These are phyloP conservation scores for Corvus hawaiiensis DNA, from an alignment of 2,113 vertebrate genomes.

Conservation along the genomic window DNA sequence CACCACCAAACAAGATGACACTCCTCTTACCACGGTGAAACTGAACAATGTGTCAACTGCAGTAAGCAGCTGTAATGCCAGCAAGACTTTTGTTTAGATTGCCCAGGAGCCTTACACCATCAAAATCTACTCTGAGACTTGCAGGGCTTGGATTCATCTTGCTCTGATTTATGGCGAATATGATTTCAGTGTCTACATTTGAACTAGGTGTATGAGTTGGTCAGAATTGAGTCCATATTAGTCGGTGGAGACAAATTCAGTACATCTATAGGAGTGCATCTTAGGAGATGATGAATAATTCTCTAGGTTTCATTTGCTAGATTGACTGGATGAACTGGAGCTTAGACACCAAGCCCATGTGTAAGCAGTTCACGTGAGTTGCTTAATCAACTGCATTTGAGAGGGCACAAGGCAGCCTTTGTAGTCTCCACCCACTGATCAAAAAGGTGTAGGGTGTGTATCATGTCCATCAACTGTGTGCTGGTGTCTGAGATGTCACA, in stretches of 20 bases:
- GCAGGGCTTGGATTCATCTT: background rate
- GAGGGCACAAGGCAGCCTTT: background rate
- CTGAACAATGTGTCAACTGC: background rate
- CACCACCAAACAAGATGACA: background rate
- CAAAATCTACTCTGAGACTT: background rate
- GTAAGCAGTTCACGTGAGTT: background rate
- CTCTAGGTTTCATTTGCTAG: background rate
- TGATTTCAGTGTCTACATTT: background rate
- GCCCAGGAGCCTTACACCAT: background rate
- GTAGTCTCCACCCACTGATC: background rate
- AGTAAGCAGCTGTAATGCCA: background rate
- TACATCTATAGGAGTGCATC: background rate
- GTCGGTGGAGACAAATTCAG: background rate
- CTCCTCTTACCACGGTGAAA: background rate
- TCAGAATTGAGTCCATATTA: background rate
- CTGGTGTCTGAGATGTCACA: background rate
- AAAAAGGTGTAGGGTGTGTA: background rate
- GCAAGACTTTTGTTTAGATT: background rate
- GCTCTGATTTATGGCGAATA: background rate
- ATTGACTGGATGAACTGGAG: background rate
- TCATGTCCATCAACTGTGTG: background rate
- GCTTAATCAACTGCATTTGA: background rate
- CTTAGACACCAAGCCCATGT: background rate
- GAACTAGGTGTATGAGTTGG: background rate
- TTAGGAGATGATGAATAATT: background rate